Conservation (phyloP, 2,113 vertebrate species). For the Lophius piscatorius region DNA sequence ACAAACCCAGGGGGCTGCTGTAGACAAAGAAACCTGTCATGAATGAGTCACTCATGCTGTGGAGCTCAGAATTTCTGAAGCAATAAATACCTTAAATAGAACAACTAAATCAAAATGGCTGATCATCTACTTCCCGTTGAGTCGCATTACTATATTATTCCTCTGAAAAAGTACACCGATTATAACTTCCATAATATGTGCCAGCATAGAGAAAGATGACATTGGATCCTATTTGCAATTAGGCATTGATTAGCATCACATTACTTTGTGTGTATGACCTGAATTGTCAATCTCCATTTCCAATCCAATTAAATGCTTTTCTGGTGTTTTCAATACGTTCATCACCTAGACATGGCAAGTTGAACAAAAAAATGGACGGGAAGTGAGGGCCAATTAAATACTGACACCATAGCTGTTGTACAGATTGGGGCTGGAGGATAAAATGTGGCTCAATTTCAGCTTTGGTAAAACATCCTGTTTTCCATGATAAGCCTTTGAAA, state of each 20-base stretch:
- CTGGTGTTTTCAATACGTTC: conserved; percentile 25
- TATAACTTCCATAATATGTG: no score
- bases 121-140: neutral
- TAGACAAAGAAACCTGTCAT: conserved; percentile 1
- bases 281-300: conserved; percentile 36
- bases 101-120: conserved; percentile 9
- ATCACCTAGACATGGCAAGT: conserved; percentile 12
- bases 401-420: conserved; percentile 4
- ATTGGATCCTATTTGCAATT: conserved; percentile 48
- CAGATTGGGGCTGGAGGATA: conserved; percentile 1
- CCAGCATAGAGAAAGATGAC: no score
- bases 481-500: conserved; percentile 14
- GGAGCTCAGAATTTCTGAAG: conserved; percentile 4
- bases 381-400: conserved; percentile 10
- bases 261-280: conserved; percentile 38
- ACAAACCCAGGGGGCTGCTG: conserved; percentile 6
- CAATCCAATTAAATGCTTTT: conserved; percentile 16
- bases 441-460: conserved; percentile 13
- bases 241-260: conserved; percentile 57
- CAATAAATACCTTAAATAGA: conserved; percentile 4
- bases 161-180: neutral
- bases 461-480: conserved; percentile 18
- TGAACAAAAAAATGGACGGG: conserved; percentile 3
- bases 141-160: neutral
- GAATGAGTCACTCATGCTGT: neutral